These are phyloP conservation scores for Poecilobothrus nobilitatus DNA, from an alignment of 2,888 invertebrate genomes.

Conservation along the genomic window DNA sequence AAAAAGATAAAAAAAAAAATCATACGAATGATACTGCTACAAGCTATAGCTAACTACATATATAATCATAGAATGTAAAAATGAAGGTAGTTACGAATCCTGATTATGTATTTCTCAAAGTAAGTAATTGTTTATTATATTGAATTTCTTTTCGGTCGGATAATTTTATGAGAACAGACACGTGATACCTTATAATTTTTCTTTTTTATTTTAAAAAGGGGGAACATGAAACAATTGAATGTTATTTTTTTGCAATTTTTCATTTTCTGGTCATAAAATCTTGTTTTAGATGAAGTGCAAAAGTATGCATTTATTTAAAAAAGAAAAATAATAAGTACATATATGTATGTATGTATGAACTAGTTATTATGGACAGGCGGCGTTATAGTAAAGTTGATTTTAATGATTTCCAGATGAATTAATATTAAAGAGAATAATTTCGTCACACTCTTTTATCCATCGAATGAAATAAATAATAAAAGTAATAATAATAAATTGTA, in stretches of 20 bases:
- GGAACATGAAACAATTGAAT: not conserved
- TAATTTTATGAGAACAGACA: slow-evolving; percentile 1
- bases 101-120: too few relatives aligned
- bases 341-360: not conserved
- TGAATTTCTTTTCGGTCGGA: not conserved
- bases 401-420: slow-evolving; percentile 4
- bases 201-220: not conserved
- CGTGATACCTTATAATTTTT: not conserved
- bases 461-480: not conserved
- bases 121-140: not conserved
- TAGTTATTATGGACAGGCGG: not conserved
- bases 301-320: too few relatives aligned
- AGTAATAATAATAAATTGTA: not conserved
- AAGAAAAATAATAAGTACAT: not conserved
- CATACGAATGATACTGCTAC: too few relatives aligned
- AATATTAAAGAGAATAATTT: not conserved
- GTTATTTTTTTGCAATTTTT: too few relatives aligned
- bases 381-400: not conserved
- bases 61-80: too few relatives aligned
- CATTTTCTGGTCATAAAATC: too few relatives aligned
- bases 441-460: not conserved
- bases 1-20: too few relatives aligned
- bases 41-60: too few relatives aligned
- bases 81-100: not conserved
- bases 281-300: too few relatives aligned